These are phyloP conservation scores for Diorhabda carinulata DNA, from an alignment of 1,140 invertebrate genomes.

Conservation along the genomic window DNA sequence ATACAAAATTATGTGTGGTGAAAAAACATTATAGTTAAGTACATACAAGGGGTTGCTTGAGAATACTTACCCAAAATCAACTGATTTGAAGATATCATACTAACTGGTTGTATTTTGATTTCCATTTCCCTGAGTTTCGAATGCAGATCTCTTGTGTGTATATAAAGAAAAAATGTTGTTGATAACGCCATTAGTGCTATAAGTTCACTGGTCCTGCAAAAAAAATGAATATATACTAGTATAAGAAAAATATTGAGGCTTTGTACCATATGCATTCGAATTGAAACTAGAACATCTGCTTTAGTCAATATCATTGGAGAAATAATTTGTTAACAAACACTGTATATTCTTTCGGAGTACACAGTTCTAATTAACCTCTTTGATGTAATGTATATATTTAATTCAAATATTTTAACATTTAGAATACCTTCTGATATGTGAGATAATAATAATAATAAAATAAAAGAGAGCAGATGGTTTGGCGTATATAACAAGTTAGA, in stretches of 20 bases:
- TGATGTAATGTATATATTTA: too few species aligned
- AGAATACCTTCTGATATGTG: too few species aligned
- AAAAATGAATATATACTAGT: constrained; percentile 8
- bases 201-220: constrained; percentile 66
- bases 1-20: too few species aligned
- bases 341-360: background rate
- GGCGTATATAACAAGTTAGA: background rate
- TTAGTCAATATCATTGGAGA: background rate
- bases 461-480: too few species aligned
- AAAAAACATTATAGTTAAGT: too few species aligned
- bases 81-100: constrained; percentile 66
- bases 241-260: background rate
- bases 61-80: constrained; percentile 59
- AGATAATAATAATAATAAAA: too few species aligned
- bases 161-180: constrained; percentile 73
- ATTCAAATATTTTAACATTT: background rate
- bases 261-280: background rate
- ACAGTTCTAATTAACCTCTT: too few species aligned
- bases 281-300: background rate
- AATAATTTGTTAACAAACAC: background rate
- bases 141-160: constrained; percentile 75
- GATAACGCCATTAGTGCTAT: constrained; percentile 74
- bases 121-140: constrained; percentile 73
- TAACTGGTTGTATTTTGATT: constrained; percentile 69
- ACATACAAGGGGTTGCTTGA: too few species aligned